A percentile compares a stretch with the other conserved stretches of the same genome.
Evolutionary conservation across 2,888 invertebrate genomes (phyloP).

Genomic region (Ferrisia virgata): DNA sequence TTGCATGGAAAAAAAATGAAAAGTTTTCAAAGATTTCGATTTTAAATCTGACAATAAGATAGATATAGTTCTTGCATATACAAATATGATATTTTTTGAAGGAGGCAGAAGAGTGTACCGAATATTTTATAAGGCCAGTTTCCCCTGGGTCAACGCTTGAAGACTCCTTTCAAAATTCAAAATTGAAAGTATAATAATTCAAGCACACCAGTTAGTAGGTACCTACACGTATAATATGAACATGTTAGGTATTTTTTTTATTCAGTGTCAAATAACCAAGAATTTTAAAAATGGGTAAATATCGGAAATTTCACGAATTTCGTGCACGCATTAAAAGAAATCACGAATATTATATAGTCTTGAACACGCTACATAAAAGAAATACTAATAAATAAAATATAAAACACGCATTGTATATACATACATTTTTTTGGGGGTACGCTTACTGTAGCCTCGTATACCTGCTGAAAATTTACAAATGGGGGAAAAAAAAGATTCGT

Average conservation of each 20-base stretch:
- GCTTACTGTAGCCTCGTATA: background rate
- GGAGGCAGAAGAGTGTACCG: too few relatives aligned
- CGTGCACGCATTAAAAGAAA: background rate
- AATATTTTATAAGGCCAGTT: too few relatives aligned
- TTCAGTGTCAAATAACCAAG: background rate
- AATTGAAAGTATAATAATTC: background rate
- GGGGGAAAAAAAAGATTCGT: background rate
- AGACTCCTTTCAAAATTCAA: background rate
- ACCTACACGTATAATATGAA: too few relatives aligned
- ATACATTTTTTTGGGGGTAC: background rate
- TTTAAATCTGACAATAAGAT: too few relatives aligned
- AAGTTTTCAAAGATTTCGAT: too few relatives aligned
- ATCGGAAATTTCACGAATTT: background rate
- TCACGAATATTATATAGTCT: conserved; percentile 1
- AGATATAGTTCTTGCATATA: too few relatives aligned
- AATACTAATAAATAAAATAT: conserved; percentile 17
- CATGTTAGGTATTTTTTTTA: too few relatives aligned
- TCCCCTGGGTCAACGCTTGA: too few relatives aligned
- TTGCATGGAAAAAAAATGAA: too few relatives aligned
- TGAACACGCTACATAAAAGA: background rate
- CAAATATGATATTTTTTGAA: too few relatives aligned
- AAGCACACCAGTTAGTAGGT: background rate
- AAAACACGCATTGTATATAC: conserved; percentile 12
- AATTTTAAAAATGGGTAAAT: background rate
- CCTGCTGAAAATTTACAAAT: background rate